phyloP scores from a whole-genome alignment of 2,888 invertebrate genomes.

The Octonoba sinensis region DNA sequence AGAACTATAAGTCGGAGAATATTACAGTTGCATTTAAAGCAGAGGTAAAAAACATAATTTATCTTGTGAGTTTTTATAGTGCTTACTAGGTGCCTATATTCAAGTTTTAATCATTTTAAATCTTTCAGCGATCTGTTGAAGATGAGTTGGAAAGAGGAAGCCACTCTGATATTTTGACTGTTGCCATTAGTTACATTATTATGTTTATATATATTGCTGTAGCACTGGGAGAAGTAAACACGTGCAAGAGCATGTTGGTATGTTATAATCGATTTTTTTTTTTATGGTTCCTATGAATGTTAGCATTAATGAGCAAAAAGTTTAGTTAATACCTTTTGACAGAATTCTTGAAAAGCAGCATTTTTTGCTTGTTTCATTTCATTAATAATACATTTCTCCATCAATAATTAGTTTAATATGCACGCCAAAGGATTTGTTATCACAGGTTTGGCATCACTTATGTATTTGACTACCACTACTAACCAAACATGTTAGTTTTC shows the following conservation, averaged over 20 bases:
- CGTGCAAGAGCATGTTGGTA: slow-evolving; percentile 64
- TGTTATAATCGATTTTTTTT: slow-evolving; percentile 9
- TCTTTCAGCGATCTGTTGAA: slow-evolving; percentile 86
- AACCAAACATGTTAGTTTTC: too few species aligned
- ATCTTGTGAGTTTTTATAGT: too few species aligned
- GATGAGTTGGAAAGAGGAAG: slow-evolving; percentile 83
- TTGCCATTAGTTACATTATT: slow-evolving; percentile 73
- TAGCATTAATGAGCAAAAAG: not conserved
- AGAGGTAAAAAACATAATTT: slow-evolving; percentile 68
- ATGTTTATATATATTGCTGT: slow-evolving; percentile 89
- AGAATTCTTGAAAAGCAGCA: too few species aligned
- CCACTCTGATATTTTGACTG: slow-evolving; percentile 73
- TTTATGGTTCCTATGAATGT: too few species aligned
- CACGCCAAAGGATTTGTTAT: too few species aligned
- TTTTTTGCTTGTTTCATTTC: not conserved
- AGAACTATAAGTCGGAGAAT: slow-evolving; percentile 69
- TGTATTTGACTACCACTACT: too few species aligned
- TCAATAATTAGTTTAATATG: too few species aligned
- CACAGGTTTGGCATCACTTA: too few species aligned
- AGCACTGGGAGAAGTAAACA: slow-evolving; percentile 78
- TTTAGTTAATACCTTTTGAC: too few species aligned
- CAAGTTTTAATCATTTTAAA: not conserved
- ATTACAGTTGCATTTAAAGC: slow-evolving; percentile 72
- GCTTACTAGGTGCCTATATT: too few species aligned
- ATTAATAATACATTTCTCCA: too few species aligned